Evolutionary conservation across 2,113 vertebrate species (phyloP).

Genomic region (Notarius lentiginosus): DNA sequence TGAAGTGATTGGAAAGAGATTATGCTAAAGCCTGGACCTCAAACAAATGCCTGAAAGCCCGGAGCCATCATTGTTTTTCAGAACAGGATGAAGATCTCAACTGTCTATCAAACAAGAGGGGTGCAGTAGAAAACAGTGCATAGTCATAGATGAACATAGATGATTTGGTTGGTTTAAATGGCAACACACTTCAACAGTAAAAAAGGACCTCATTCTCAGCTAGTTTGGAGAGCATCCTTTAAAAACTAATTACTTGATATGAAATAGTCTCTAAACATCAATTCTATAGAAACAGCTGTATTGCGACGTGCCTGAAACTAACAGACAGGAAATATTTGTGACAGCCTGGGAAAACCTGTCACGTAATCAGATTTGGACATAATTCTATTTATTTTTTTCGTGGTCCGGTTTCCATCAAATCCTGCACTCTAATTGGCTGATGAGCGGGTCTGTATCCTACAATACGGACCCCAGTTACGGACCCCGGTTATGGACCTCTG

Average conservation of each 20-base stretch:
- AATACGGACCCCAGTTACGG: too few relatives aligned
- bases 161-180: background rate
- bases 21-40: background rate
- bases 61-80: background rate
- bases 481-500: too few relatives aligned
- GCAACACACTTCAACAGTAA: background rate
- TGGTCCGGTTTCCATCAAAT: too few relatives aligned
- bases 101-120: background rate
- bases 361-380: background rate
- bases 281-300: background rate
- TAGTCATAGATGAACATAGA: background rate
- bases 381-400: background rate
- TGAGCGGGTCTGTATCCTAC: too few relatives aligned
- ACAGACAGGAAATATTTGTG: background rate
- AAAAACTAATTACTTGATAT: background rate
- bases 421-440: too few relatives aligned
- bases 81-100: background rate
- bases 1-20: conserved; percentile 50
- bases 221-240: background rate
- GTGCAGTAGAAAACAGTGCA: background rate
- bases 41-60: background rate
- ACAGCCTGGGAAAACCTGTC: background rate
- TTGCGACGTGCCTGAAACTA: background rate
- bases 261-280: too few relatives aligned
- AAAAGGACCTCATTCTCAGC: background rate